Conservation (phyloP, 1,140 invertebrate species). For the Dinoponera quadriceps region DNA sequence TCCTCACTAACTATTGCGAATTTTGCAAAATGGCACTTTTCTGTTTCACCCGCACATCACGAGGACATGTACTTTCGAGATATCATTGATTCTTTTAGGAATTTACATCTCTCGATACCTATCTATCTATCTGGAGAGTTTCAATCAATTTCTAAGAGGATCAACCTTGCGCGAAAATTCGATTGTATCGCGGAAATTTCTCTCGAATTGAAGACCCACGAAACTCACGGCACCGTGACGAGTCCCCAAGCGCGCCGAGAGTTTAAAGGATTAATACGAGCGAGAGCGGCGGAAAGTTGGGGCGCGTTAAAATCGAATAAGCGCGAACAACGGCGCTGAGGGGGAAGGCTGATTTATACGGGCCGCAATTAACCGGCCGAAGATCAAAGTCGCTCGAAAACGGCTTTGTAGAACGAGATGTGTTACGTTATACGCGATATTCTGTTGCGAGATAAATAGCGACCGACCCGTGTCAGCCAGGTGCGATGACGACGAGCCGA, state of each 20-base stretch:
- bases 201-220: not conserved
- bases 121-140: too few relatives aligned
- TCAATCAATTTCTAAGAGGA: not conserved
- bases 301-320: constrained; percentile 28
- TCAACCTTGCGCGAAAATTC: not conserved
- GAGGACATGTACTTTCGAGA: too few relatives aligned
- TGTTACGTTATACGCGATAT: too few relatives aligned
- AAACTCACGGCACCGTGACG: too few relatives aligned
- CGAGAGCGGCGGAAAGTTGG: not conserved
- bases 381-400: not conserved
- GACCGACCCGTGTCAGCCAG: too few relatives aligned
- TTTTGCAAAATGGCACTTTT: too few relatives aligned
- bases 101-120: too few relatives aligned
- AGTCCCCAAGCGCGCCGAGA: not conserved
- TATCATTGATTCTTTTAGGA: too few relatives aligned
- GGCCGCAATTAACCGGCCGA: not conserved
- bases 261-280: not conserved
- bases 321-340: not conserved
- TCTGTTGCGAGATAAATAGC: too few relatives aligned
- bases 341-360: not conserved
- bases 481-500: constrained; percentile 22
- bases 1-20: too few relatives aligned
- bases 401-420: too few relatives aligned
- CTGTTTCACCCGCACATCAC: too few relatives aligned
- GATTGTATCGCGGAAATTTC: constrained; percentile 3